Base-by-base conservation (phyloP, 37 sponge, comb jelly and placozoan genomes). In the Bolinopsis microptera region DNA sequence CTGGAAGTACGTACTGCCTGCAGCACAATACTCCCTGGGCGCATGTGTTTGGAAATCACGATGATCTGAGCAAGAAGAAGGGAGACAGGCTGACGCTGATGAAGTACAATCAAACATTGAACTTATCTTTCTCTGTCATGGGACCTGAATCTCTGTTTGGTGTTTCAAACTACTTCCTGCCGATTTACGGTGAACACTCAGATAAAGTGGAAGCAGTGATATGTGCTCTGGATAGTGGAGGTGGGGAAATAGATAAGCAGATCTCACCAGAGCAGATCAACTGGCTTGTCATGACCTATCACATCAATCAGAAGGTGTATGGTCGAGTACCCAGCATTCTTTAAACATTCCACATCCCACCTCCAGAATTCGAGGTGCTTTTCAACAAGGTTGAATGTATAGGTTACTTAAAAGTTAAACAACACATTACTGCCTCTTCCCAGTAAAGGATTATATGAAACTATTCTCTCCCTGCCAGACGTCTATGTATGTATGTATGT, bases 31-130 rank as follows among this genome's bases (percentile, higher is more conserved):
- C 95, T 3, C 92, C 67, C 27, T 95, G 95, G 95, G 93, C 93
- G 77, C 92, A 90, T 0, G 93, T 95, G 39, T 93, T 95, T 39
- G 95, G 95, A 32, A 95, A 95, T 75, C 95, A 95, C 72, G 95
- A 93, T 83, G 93, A 93, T 86, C 61, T 86, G 61, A 41, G 61
- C 26, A 1, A 40, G 90, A 1, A 39, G 8, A 40, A 41, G 9
- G 90, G 90, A 39, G 61, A 86, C 90, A 86, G 90, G 48, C 28
- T 3, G 48, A 86, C 61, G 21, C 61, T 86, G 27, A 86, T 86
- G 26, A 39, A 8, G 8, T 34, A 86, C 35, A 48, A 86, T 40
- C 34, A 28, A 48, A 34, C 25, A 25, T 86, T 33, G 28, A 28
- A 28, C 31, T 38, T 36, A 22, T 86, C 90, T 27, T 30, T 39